Evolutionary conservation across 2,888 invertebrate genomes (phyloP).

Genomic region (Myopa testacea): DNA sequence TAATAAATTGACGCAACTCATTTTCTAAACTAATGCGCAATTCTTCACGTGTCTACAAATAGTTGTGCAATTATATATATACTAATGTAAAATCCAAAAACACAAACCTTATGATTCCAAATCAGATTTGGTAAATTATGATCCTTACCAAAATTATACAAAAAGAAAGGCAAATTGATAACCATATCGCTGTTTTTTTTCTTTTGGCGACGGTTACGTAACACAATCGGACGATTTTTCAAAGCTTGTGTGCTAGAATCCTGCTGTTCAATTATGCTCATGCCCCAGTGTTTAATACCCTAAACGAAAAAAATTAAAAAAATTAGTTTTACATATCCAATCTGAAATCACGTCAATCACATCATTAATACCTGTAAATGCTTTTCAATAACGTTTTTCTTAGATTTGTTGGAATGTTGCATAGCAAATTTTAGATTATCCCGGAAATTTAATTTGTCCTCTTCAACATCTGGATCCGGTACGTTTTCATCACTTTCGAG

Average conservation of each 20-base stretch:
- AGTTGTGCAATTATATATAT: constrained; percentile 1
- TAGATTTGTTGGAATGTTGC: constrained; percentile 77
- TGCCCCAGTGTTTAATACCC: constrained; percentile 76
- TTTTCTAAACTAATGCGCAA: constrained; percentile 90
- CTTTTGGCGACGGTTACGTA: constrained; percentile 84
- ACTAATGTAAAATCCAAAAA: background rate
- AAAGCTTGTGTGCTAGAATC: constrained; percentile 65
- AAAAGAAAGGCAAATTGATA: constrained; percentile 81
- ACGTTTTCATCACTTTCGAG: constrained; percentile 89
- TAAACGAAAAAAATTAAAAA: constrained; percentile 42
- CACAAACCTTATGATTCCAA: constrained; percentile 94
- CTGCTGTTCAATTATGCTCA: constrained; percentile 67
- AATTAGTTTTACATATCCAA: constrained; percentile 1
- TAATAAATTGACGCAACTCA: constrained; percentile 89
- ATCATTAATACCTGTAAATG: constrained; percentile 76
- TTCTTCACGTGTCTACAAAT: constrained; percentile 89
- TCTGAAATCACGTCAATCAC: background rate
- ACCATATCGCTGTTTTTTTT: constrained; percentile 65
- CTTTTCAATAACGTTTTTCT: constrained; percentile 83
- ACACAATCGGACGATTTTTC: constrained; percentile 85
- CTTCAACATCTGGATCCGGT: constrained; percentile 73
- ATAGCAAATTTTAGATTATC: constrained; percentile 96
- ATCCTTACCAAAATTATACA: constrained; percentile 93
- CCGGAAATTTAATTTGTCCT: constrained; percentile 80
- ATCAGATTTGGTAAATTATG: constrained; percentile 96